phyloP scores from a whole-genome alignment of 2,888 invertebrate species.

The Polydrusus pterygomalis region DNA sequence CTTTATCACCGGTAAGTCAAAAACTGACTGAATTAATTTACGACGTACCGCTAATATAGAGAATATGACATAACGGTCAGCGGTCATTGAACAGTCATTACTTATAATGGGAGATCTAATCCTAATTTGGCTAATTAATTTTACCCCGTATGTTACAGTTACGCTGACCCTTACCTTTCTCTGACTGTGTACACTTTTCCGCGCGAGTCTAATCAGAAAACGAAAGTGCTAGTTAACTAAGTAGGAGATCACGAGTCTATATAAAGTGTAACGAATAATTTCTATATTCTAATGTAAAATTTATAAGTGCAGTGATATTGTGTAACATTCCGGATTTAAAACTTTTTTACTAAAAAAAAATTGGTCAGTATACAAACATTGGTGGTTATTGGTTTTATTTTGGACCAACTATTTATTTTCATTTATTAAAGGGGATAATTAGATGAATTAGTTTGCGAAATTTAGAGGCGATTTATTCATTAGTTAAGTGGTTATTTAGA shows the following conservation, averaged over 20 bases:
- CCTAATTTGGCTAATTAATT: too few species aligned
- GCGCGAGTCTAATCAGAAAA: slow-evolving; percentile 39
- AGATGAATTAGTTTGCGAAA: too few species aligned
- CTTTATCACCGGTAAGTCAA: too few species aligned
- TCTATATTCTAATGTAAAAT: slow-evolving; percentile 33
- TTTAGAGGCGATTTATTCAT: too few species aligned
- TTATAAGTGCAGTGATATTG: slow-evolving; percentile 26
- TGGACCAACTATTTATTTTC: too few species aligned
- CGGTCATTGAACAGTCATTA: too few species aligned
- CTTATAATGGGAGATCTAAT: too few species aligned
- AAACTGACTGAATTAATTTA: too few species aligned
- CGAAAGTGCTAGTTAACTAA: slow-evolving; percentile 45
- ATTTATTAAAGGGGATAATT: too few species aligned
- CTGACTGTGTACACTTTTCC: slow-evolving; percentile 33
- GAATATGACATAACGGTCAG: too few species aligned
- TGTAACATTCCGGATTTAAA: slow-evolving; percentile 9
- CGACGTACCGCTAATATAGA: too few species aligned
- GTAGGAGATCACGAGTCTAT: slow-evolving; percentile 55
- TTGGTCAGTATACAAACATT: neutral
- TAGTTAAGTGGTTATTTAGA: too few species aligned
- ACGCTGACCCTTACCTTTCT: slow-evolving; percentile 52
- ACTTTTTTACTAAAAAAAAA: slow-evolving; percentile 4
- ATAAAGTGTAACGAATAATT: slow-evolving; percentile 44
- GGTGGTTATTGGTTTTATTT: neutral
- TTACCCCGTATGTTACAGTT: slow-evolving; percentile 12